These are phyloP conservation scores for Sphaeridia pumilis DNA, from an alignment of 2,888 invertebrate genomes.

Conservation along the genomic window DNA sequence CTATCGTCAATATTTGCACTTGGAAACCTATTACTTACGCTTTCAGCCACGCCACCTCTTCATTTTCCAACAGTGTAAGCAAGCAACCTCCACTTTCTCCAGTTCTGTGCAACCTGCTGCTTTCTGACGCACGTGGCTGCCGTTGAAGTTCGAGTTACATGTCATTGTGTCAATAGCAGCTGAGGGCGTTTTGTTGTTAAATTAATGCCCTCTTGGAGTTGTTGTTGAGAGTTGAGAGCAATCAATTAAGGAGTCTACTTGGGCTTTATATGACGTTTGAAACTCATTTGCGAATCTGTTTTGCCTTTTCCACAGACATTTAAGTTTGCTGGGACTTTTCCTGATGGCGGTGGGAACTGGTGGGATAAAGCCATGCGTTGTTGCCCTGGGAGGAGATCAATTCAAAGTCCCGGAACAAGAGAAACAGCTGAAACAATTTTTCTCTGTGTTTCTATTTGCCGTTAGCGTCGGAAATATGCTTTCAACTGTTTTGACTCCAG, in stretches of 20 bases:
- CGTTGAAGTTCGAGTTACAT: too few relatives aligned
- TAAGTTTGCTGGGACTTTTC: conserved; percentile 43
- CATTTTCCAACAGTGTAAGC: conserved; percentile 27
- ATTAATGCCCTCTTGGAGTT: background rate
- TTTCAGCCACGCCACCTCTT: conserved; percentile 23
- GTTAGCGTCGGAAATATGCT: conserved; percentile 58
- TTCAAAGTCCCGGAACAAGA: conserved; percentile 70
- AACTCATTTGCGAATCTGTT: too few relatives aligned
- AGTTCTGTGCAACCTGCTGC: too few relatives aligned
- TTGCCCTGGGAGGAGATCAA: conserved; percentile 92
- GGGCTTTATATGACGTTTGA: too few relatives aligned
- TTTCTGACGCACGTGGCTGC: too few relatives aligned
- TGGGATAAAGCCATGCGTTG: conserved; percentile 90
- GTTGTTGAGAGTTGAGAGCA: too few relatives aligned
- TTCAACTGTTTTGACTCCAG: conserved; percentile 61
- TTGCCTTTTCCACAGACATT: conserved; percentile 23
- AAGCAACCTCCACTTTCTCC: too few relatives aligned
- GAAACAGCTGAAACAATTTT: conserved; percentile 53
- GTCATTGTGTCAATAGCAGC: background rate
- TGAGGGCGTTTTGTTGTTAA: background rate
- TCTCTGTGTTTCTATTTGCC: conserved; percentile 55
- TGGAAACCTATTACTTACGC: conserved; percentile 25
- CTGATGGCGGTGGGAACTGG: conserved; percentile 80
- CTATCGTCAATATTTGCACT: conserved; percentile 27
- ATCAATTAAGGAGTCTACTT: too few relatives aligned